Evolutionary conservation across 1,140 invertebrate genomes (phyloP).

Genomic region (Aphidius gifuensis): DNA sequence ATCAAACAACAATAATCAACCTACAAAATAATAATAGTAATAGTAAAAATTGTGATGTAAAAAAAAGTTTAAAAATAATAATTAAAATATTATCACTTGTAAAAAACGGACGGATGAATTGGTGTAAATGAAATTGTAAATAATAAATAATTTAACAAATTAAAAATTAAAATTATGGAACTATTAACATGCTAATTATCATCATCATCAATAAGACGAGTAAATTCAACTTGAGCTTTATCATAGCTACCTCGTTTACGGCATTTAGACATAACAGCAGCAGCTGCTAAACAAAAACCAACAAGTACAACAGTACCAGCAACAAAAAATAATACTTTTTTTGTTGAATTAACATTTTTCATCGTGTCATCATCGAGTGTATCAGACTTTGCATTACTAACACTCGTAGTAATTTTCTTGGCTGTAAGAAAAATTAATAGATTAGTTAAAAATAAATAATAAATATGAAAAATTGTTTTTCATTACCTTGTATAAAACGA

Average conservation of each 20-base stretch:
- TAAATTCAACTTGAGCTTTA: slow-evolving; percentile 43
- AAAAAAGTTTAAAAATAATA: background rate
- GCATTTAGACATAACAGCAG: slow-evolving; percentile 45
- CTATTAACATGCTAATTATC: no score
- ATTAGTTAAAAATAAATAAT: no score
- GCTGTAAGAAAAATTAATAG: no score
- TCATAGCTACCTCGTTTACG: slow-evolving; percentile 52
- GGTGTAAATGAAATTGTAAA: no score
- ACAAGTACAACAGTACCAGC: slow-evolving; percentile 41
- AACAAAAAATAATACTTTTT: slow-evolving; percentile 35
- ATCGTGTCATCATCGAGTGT: slow-evolving; percentile 19
- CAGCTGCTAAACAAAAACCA: slow-evolving; percentile 40
- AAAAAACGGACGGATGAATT: no score
- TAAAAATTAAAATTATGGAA: slow-evolving; percentile 16
- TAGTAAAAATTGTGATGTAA: background rate
- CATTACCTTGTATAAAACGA: slow-evolving; percentile 59
- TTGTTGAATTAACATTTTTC: slow-evolving; percentile 28
- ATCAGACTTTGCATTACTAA: background rate
- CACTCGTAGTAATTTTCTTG: no score
- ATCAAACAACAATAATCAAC: background rate
- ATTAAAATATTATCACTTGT: no score
- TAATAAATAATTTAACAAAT: background rate
- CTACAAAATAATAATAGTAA: background rate
- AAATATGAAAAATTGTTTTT: no score
- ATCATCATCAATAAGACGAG: slow-evolving; percentile 41